Base-by-base conservation (phyloP, 2,888 invertebrate species). In the Temnothorax rugatulus region DNA sequence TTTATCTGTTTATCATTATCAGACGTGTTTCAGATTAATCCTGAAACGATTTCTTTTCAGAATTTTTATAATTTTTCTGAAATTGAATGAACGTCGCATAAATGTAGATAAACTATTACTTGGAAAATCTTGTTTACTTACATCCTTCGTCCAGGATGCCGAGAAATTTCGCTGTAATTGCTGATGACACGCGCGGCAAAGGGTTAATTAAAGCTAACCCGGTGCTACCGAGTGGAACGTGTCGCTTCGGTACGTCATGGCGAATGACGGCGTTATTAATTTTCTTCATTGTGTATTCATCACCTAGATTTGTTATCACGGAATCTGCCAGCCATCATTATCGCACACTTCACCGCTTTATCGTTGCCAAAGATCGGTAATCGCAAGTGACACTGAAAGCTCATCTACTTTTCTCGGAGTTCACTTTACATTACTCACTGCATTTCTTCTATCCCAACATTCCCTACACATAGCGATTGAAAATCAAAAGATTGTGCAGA, bases 171-270 rank as follows among this genome's bases (percentile, higher is more conserved):
- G 13, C 38, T 9, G n/a, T 71, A 81, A 71, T 81, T 81, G 79
- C 47, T 71, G 79, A 68, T 54, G 68, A 59, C 73, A 47, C 25
- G 47, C 79, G 59, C 29, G 13, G 18, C 34, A 59, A 81, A 71
- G 47, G 59, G 71, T 81, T 81, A 81, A 81, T 81, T 81, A 71
- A 50, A 81, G 71, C 59, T 59, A 81, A 81, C 34, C 59, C 59
- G 71, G 9, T 59, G 59, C 59, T 2, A 71, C n/a, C 38, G 38
- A 59, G 47, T 38, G 73, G 25, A 81, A 71, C 73, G 21, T 59
- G 77, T 73, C 25, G 21, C 47, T 79, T 41, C 73, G 47, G 38
- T 79, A 69, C 71, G n/a, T 71, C 57, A 18, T 15, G 21, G 8
- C 44, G 38, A 47, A 77, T 44, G 34, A 57, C 44, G 4, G 41